phyloP scores from a whole-genome alignment of 2,113 vertebrate species.

The Zosterops lateralis region DNA sequence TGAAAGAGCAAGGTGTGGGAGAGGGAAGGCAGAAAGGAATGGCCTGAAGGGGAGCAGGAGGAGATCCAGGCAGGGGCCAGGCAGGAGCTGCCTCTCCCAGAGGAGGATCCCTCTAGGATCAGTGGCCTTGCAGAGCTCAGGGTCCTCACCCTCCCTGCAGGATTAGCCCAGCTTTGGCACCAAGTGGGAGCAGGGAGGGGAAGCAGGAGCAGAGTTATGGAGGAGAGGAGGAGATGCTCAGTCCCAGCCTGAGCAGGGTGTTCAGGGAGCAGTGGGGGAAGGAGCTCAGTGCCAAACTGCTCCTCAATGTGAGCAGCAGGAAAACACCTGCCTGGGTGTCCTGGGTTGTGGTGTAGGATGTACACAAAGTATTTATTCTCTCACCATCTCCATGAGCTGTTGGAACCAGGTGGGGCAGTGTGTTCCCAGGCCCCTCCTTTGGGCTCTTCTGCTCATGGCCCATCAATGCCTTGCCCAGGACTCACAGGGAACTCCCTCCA shows the following conservation, averaged over 20 bases:
- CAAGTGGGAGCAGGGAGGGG: not conserved
- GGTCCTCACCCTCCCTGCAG: not conserved
- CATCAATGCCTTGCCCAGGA: too few relatives aligned
- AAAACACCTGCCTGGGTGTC: not conserved
- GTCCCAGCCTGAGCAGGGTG: not conserved
- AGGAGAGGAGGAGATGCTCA: not conserved
- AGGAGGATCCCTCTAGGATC: not conserved
- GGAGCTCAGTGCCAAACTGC: not conserved
- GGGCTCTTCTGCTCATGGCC: too few relatives aligned
- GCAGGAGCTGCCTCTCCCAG: not conserved
- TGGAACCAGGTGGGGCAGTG: too few relatives aligned
- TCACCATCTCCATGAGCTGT: too few relatives aligned
- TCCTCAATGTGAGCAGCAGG: accelerated
- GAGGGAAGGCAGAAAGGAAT: not conserved
- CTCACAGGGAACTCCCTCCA: too few relatives aligned
- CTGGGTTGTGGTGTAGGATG: too few relatives aligned
- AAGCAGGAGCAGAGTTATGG: not conserved
- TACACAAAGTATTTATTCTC: too few relatives aligned
- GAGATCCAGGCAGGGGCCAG: not conserved
- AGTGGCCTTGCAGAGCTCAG: not conserved
- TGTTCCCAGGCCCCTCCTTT: too few relatives aligned
- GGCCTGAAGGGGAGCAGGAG: not conserved
- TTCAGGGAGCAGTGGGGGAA: not conserved
- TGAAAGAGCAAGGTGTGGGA: not conserved
- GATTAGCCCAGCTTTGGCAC: not conserved